Evolutionary conservation across 2,113 vertebrate species (phyloP).

Genomic region (Eretmochelys imbricata): DNA sequence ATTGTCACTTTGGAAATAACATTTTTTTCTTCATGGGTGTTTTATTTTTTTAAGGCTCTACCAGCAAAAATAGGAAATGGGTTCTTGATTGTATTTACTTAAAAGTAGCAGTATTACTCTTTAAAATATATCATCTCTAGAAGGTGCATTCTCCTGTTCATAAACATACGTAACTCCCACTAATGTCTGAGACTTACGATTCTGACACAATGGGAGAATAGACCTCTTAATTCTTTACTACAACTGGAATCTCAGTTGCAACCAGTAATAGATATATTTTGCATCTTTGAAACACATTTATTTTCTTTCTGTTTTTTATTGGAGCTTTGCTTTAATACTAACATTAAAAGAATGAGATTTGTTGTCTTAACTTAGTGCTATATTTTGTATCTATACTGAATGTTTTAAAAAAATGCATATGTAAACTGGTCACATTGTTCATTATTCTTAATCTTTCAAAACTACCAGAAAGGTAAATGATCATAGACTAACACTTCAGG

Average conservation of each 20-base stretch:
- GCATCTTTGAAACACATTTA: conserved; percentile 52
- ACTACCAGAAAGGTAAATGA: conserved; percentile 49
- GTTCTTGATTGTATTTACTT: conserved; percentile 51
- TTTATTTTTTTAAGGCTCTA: conserved; percentile 28
- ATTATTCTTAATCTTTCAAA: conserved; percentile 61
- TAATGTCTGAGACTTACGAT: conserved; percentile 37
- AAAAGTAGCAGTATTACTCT: conserved; percentile 45
- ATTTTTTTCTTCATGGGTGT: conserved; percentile 28
- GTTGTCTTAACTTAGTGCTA: conserved; percentile 68
- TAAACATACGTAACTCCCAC: conserved; percentile 38
- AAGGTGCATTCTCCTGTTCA: conserved; percentile 38
- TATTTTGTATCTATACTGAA: conserved; percentile 72
- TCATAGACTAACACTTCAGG: conserved; percentile 51
- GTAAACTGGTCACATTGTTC: conserved; percentile 53
- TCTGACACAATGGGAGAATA: conserved; percentile 37
- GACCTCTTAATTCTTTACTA: conserved; percentile 48
- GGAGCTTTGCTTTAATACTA: conserved; percentile 69
- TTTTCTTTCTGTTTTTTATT: conserved; percentile 69
- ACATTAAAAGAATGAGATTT: conserved; percentile 58
- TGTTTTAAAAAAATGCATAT: conserved; percentile 52
- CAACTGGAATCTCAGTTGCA: conserved; percentile 73
- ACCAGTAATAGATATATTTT: conserved; percentile 37
- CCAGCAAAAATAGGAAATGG: conserved; percentile 49
- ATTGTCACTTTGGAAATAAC: conserved; percentile 62
- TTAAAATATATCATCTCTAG: conserved; percentile 57